Evolutionary conservation across 2,113 vertebrate species (phyloP), one percentile per base, ranked within the genome.

Genomic region (Pterocles orientalis): DNA sequence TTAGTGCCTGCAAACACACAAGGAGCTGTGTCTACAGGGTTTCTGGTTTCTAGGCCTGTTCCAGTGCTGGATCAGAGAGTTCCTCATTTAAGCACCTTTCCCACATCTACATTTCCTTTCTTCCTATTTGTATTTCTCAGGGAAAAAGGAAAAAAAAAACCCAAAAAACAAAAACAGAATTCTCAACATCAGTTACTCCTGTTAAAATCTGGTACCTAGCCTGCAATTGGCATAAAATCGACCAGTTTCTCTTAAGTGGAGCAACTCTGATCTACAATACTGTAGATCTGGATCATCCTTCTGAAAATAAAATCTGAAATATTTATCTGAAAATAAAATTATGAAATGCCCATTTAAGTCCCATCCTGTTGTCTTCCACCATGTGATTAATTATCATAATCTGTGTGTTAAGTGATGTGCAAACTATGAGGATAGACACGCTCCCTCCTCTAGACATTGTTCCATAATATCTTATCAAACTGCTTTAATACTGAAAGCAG

Each of bases 331-430:
- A 95, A 92, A 75, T 29, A 62, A 84, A 79, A 60, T 86, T 71
- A 82, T 75, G 39, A 94, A 94, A 87, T 56, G 11, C 29, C 29
- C 2, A 1, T 78, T 90, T 62, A 68, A 84, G 73, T 58, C 50
- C 47, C 33, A 56, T 47, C n/a, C 15, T 56, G 39, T 86, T 87
- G 61, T 50, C 47, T 92, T 80, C 36, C 45, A 78, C 1, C 5
- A 2, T 79, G 24, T 71, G 53, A 94, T 82, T 33, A 76, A 78
- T 88, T 94, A 64, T 39, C 70, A 88, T 69, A 88, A 87, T 84
- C 64, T 84, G 29, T 62, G 86, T 71, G 69, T 51, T 75, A 82
- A 91, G 57, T 39, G 39, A 83, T 71, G 65, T 53, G 61, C 56
- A 66, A 24, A 36, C 36, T 83, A 51, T 33, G 47, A 86, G 23